Evolutionary conservation across 2,888 invertebrate genomes (phyloP).

Genomic region (Drosophila sordidula): DNA sequence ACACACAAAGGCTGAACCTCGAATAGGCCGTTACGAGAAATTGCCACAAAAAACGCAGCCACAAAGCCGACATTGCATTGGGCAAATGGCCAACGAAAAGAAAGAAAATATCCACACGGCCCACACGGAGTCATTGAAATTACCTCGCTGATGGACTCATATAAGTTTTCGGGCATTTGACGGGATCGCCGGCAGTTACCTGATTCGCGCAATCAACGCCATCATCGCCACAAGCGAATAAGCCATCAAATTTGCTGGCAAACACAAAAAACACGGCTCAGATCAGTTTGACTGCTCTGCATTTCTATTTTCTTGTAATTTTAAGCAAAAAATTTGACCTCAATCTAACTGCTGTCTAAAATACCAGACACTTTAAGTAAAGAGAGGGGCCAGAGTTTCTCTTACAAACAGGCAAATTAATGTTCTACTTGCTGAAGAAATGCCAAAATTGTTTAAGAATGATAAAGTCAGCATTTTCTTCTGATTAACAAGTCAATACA

Average conservation of each 20-base stretch:
- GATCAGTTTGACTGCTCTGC: not conserved
- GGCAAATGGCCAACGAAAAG: constrained; percentile 23
- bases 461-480: too few species aligned
- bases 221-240: constrained; percentile 8
- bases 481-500: too few species aligned
- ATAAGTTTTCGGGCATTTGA: constrained; percentile 40
- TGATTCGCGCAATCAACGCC: constrained; percentile 17
- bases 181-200: constrained; percentile 19
- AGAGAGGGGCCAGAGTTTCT: too few species aligned
- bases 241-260: constrained; percentile 8
- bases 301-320: not conserved
- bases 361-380: too few species aligned
- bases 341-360: too few species aligned
- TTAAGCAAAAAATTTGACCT: too few species aligned
- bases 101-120: not conserved
- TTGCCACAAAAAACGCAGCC: constrained; percentile 52
- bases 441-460: too few species aligned
- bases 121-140: constrained; percentile 48
- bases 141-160: constrained; percentile 44
- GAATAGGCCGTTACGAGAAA: constrained; percentile 36
- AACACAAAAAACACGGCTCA: not conserved
- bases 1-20: constrained; percentile 10
- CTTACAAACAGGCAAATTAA: too few species aligned
- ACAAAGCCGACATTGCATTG: constrained; percentile 74
- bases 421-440: too few species aligned